Base-by-base conservation (phyloP, 2,888 invertebrate genomes). In the Morpho deidamia region DNA sequence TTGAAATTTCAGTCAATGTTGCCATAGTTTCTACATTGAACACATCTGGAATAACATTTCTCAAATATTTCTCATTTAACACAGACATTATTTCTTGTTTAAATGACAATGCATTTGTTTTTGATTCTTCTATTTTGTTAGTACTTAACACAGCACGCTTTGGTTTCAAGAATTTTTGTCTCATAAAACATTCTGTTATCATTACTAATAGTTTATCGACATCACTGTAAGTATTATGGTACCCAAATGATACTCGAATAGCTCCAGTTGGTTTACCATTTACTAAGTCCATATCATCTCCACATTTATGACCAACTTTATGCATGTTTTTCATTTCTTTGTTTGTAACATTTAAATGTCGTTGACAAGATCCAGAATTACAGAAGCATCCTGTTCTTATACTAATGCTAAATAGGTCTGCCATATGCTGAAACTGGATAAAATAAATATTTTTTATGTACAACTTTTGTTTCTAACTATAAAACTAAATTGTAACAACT, bases 361-460 rank as follows among this genome's bases (percentile, higher is more conserved):
- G 86, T 75, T 97, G 96, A 74, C 99, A 99, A 1, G 98, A 95
- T 10, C 99, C 99, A 1, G 97, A 95, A 85, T 99, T 99, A 78
- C 99, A 99, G 76, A 98, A 97, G 76, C 99, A 99, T 0, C 99
- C 99, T 1, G 97, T 97, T 60, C 99, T 92, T 40, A 99, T 78
- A 64, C 94, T 94, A 48, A 99, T 94, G 66, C 94, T 94, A 74
- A 96, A 94, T 50, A 98, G 84, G 63, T 96, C 94, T 0, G 97
- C 95, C 90, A 99, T 93, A 70, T 97, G 95, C 69, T 96, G 93
- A 56, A 98, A 95, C 95, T 96, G 80, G 55, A 85, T 55, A 40
- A 40, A 48, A 37, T 33, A 42, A 40, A 8, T 5, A 23, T 9
- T 34, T 12, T 32, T 23, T 44, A 5, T 2, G 2, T 23, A 23